Conservation (phyloP, 1,140 invertebrate species). For the Drosophila gunungcola region DNA sequence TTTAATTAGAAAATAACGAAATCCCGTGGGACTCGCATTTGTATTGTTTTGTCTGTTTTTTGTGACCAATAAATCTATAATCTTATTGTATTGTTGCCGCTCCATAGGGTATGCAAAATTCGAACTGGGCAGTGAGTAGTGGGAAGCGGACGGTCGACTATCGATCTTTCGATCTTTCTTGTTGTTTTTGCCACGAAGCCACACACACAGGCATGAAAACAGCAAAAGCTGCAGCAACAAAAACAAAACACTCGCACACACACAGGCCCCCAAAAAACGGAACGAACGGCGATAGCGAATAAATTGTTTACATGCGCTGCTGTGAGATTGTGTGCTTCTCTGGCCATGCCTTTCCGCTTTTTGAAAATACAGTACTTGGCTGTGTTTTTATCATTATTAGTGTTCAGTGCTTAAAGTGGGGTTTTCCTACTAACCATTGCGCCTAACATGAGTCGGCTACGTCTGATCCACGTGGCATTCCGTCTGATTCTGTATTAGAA, state of each 20-base stretch:
- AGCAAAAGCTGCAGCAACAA: conserved; percentile 21
- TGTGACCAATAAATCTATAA: too few relatives aligned
- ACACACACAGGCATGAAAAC: conserved; percentile 45
- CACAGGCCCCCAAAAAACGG: conserved; percentile 23
- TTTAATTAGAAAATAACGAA: too few relatives aligned
- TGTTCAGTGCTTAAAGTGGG: conserved; percentile 1
- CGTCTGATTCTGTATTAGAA: too few relatives aligned
- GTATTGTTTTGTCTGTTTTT: too few relatives aligned
- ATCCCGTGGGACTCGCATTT: too few relatives aligned
- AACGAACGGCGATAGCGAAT: conserved; percentile 39
- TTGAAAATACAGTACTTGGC: conserved; percentile 4
- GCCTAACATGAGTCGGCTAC: conserved; percentile 29
- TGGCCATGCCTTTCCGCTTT: conserved; percentile 11
- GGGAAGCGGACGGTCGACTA: not conserved
- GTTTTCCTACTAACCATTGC: conserved; percentile 56
- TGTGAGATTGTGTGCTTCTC: conserved; percentile 13
- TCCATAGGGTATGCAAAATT: not conserved
- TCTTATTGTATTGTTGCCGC: not conserved
- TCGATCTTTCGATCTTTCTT: not conserved
- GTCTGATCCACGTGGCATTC: too few relatives aligned
- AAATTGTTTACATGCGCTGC: conserved; percentile 34
- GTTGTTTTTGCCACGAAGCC: conserved; percentile 39
- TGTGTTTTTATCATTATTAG: conserved; percentile 36
- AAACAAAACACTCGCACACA: conserved; percentile 12
- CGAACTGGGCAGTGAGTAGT: not conserved